These are phyloP conservation scores for Melanotaenia nigrans DNA, from an alignment of 2,797 vertebrate species.

Conservation along the genomic window DNA sequence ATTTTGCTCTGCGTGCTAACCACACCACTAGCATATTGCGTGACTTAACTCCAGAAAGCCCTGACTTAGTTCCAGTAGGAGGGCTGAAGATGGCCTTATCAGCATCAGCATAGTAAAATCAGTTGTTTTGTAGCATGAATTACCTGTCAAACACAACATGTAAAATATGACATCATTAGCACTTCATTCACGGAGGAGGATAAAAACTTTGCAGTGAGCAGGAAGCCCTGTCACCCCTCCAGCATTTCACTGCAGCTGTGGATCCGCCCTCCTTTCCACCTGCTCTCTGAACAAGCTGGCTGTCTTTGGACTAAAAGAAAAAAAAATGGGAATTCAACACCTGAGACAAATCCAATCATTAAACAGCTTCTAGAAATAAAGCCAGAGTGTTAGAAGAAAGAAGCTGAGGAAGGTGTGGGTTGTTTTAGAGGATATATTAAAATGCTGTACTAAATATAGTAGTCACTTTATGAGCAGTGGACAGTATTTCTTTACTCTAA, in stretches of 20 bases:
- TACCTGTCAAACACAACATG: not conserved
- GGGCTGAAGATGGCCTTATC: not conserved
- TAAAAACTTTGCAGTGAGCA: slow-evolving; percentile 1
- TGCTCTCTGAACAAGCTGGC: slow-evolving; percentile 7
- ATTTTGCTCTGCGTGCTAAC: slow-evolving; percentile 20
- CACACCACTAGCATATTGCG: slow-evolving; percentile 28
- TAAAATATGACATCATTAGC: slow-evolving; percentile 16
- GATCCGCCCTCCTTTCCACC: slow-evolving; percentile 33
- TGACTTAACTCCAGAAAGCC: slow-evolving; percentile 38
- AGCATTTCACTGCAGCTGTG: slow-evolving; percentile 41
- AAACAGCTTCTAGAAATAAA: slow-evolving; percentile 6
- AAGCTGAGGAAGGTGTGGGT: not conserved
- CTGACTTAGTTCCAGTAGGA: slow-evolving; percentile 26
- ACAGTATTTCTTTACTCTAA: not conserved
- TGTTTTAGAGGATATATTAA: not conserved
- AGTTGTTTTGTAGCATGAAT: not conserved
- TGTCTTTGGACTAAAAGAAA: slow-evolving; percentile 11
- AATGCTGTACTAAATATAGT: not conserved
- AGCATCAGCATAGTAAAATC: not conserved
- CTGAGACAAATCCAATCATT: slow-evolving; percentile 28
- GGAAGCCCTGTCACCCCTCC: slow-evolving; percentile 25
- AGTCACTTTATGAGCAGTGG: not conserved
- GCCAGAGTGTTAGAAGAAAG: not conserved
- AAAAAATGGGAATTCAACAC: slow-evolving; percentile 30
- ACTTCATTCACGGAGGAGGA: not conserved